These are phyloP conservation scores for Rhagoletis zephyria DNA, from an alignment of 1,140 invertebrate species.

Conservation along the genomic window DNA sequence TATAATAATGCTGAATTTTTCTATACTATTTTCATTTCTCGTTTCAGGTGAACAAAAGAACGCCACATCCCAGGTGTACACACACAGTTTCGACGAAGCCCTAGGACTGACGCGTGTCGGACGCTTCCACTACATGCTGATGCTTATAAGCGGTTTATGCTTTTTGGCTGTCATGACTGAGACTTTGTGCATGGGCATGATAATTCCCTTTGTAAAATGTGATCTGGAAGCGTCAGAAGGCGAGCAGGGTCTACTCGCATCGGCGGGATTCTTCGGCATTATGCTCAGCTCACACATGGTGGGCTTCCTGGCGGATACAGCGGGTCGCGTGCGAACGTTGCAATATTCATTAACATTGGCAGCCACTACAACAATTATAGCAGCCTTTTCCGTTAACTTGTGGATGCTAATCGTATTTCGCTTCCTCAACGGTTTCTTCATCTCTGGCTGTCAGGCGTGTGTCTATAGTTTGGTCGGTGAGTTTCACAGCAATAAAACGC, in stretches of 20 bases:
- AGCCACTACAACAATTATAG: constrained; percentile 78
- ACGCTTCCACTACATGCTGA: constrained; percentile 64
- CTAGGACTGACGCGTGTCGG: constrained; percentile 64
- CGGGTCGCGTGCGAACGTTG: constrained; percentile 81
- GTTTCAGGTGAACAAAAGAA: constrained; percentile 47
- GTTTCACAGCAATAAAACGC: constrained; percentile 75
- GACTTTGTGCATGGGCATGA: constrained; percentile 67
- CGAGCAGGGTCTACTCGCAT: constrained; percentile 80
- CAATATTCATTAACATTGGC: constrained; percentile 80
- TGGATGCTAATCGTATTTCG: constrained; percentile 80
- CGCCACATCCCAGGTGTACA: not conserved
- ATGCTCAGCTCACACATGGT: constrained; percentile 79
- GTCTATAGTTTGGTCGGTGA: constrained; percentile 81
- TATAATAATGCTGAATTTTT: no score
- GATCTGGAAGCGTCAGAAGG: constrained; percentile 78
- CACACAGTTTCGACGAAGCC: constrained; percentile 76
- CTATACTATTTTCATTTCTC: not conserved
- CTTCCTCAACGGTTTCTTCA: constrained; percentile 82
- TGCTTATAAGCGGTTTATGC: constrained; percentile 67
- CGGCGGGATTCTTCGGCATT: constrained; percentile 79
- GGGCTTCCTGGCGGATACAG: constrained; percentile 86
- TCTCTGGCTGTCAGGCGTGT: constrained; percentile 79
- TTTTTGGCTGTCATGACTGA: constrained; percentile 71
- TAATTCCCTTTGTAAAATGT: constrained; percentile 72
- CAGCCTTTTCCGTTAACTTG: constrained; percentile 81